Evolutionary conservation across 2,113 vertebrate genomes (phyloP).

Genomic region (Taxidea taxus): DNA sequence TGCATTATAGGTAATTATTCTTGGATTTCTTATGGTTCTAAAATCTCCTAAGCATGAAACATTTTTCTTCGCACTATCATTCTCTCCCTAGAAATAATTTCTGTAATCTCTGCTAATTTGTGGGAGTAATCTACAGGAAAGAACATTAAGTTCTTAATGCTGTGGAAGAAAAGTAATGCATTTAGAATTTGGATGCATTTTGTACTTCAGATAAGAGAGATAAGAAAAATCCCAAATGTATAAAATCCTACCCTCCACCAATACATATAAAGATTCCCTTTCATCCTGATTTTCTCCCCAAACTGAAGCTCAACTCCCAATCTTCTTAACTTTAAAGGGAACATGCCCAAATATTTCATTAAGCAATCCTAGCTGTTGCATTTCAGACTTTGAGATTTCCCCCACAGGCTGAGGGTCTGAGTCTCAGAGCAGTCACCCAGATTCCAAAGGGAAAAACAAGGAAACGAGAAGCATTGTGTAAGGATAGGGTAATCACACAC

Average conservation of each 20-base stretch:
- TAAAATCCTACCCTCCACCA: background rate
- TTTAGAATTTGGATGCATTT: constrained; percentile 37
- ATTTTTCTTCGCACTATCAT: constrained; percentile 24
- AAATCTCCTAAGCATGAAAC: background rate
- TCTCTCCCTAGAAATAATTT: constrained; percentile 40
- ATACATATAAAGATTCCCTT: background rate
- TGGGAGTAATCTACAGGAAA: background rate
- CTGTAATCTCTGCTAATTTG: background rate
- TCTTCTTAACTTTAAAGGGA: background rate
- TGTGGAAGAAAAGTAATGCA: background rate
- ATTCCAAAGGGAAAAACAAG: constrained; percentile 18
- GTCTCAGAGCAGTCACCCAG: background rate
- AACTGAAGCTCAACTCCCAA: background rate
- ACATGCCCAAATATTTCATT: background rate
- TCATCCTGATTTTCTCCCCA: background rate
- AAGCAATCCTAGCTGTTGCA: background rate
- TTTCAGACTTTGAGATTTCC: constrained; percentile 8
- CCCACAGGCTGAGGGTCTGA: background rate
- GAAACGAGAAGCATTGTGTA: background rate
- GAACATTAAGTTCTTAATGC: background rate
- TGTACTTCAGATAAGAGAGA: background rate
- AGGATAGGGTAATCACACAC: background rate
- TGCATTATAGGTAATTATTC: background rate
- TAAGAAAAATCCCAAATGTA: constrained; percentile 16
- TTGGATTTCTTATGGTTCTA: constrained; percentile 24